These are phyloP conservation scores for Stenodera caucasica DNA, from an alignment of 2,888 invertebrate genomes.

Conservation along the genomic window DNA sequence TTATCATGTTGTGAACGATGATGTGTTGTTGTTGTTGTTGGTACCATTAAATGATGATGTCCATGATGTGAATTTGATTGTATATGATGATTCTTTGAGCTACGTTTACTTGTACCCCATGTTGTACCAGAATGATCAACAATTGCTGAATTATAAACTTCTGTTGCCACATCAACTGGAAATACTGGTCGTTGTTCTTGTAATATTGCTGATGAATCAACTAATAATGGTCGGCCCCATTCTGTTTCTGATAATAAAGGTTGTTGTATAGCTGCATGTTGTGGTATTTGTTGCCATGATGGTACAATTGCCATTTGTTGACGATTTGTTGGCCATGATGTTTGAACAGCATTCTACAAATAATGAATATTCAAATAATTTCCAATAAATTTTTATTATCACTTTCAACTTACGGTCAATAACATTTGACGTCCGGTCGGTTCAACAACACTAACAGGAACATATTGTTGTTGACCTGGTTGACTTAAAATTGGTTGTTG, in stretches of 20 bases:
- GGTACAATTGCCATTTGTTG: slow-evolving; percentile 79
- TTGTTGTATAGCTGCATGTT: slow-evolving; percentile 63
- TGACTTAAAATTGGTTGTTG: slow-evolving; percentile 80
- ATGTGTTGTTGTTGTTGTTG: slow-evolving; percentile 46
- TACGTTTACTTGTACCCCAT: slow-evolving; percentile 55
- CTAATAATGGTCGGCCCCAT: slow-evolving; percentile 75
- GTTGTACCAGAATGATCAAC: slow-evolving; percentile 58
- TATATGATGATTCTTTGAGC: slow-evolving; percentile 64
- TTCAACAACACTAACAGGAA: slow-evolving; percentile 91
- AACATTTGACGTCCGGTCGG: slow-evolving; percentile 81
- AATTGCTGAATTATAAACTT: slow-evolving; percentile 62
- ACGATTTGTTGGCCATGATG: slow-evolving; percentile 70
- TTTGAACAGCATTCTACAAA: slow-evolving; percentile 65
- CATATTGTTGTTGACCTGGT: slow-evolving; percentile 85
- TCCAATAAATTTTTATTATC: background rate
- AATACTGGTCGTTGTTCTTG: slow-evolving; percentile 68
- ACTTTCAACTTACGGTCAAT: slow-evolving; percentile 60
- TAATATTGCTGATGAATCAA: slow-evolving; percentile 74
- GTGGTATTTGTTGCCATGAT: slow-evolving; percentile 80
- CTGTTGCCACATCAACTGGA: slow-evolving; percentile 61
- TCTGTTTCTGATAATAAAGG: slow-evolving; percentile 64
- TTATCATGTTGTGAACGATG: slow-evolving; percentile 65
- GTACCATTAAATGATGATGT: slow-evolving; percentile 52
- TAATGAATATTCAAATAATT: background rate
- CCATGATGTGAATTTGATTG: slow-evolving; percentile 60